phyloP scores from a whole-genome alignment of 2,888 invertebrate species.

The Acrobasis repandana region DNA sequence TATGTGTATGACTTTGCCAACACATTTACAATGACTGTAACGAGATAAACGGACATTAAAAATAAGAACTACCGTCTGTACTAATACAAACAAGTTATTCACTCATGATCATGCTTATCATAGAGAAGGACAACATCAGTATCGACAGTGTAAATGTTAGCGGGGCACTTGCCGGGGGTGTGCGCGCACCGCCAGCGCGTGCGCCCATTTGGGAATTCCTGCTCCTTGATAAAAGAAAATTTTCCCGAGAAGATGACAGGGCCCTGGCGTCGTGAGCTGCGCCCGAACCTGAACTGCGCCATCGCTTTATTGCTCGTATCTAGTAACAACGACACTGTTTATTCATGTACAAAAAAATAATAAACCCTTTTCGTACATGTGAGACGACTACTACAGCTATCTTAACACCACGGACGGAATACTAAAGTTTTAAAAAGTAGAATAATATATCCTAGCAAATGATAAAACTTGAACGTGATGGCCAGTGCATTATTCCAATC shows the following conservation, averaged over 20 bases:
- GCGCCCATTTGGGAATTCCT: slow-evolving; percentile 51
- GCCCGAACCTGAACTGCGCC: slow-evolving; percentile 53
- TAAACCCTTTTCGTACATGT: too few species aligned
- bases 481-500: too few species aligned
- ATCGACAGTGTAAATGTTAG: slow-evolving; percentile 58
- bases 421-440: too few species aligned
- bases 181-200: slow-evolving; percentile 58
- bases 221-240: slow-evolving; percentile 54
- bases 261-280: slow-evolving; percentile 41
- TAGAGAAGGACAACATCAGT: slow-evolving; percentile 56
- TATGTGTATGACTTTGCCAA: slow-evolving; percentile 2
- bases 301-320: slow-evolving; percentile 36
- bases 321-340: slow-evolving; percentile 35
- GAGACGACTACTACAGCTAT: too few species aligned
- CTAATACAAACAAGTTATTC: slow-evolving; percentile 5
- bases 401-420: too few species aligned
- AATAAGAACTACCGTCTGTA: background rate
- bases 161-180: slow-evolving; percentile 47
- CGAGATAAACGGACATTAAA: background rate
- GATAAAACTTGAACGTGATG: too few species aligned
- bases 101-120: slow-evolving; percentile 54
- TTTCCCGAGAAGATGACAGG: slow-evolving; percentile 55
- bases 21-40: background rate
- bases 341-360: slow-evolving; percentile 25
- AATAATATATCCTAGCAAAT: too few species aligned